Conservation (phyloP, 2,113 vertebrate species). For the Rhinichthys klamathensis region DNA sequence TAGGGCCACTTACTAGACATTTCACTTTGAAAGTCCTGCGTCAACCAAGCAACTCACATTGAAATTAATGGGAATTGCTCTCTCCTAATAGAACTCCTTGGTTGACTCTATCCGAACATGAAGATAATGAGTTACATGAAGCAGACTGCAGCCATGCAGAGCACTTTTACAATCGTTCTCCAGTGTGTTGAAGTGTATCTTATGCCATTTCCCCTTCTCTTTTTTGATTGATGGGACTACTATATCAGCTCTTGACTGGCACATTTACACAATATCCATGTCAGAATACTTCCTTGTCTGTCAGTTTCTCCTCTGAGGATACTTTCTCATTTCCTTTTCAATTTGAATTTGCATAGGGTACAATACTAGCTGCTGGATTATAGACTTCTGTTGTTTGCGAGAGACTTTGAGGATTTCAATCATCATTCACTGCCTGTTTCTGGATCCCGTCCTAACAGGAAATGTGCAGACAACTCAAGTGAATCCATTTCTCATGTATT, state of each 20-base stretch:
- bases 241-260: background rate
- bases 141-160: background rate
- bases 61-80: background rate
- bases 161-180: background rate
- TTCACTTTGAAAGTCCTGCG: background rate
- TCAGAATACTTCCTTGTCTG: background rate
- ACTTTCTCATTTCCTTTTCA: background rate
- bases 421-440: background rate
- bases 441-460: background rate
- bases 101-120: background rate
- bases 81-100: background rate
- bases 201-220: background rate
- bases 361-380: background rate
- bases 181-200: background rate
- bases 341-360: background rate
- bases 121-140: background rate
- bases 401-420: slow-evolving; percentile 2
- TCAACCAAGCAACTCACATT: background rate
- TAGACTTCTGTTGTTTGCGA: slow-evolving; percentile 5
- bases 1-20: background rate
- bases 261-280: background rate
- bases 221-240: background rate
- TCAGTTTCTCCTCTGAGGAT: background rate
- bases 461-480: slow-evolving; percentile 13
- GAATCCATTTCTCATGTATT: slow-evolving; percentile 22